phyloP scores from a whole-genome alignment of 2,888 invertebrate genomes.

The Xestoiulus laeticollis region DNA sequence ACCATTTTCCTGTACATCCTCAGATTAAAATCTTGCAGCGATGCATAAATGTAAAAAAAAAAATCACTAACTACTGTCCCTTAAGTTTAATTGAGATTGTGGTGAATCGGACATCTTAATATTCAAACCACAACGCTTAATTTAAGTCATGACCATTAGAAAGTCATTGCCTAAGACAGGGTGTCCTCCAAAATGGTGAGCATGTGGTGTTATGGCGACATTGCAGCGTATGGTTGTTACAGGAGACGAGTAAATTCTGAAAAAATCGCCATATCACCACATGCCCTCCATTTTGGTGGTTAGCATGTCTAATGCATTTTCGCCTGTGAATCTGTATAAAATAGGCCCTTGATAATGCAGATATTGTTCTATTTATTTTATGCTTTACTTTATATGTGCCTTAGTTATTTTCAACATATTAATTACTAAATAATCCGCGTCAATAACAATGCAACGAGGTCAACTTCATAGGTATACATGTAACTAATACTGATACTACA shows the following conservation, averaged over 20 bases:
- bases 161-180: background rate
- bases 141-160: no score
- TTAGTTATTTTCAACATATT: background rate
- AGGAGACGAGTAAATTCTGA: no score
- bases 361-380: conserved; percentile 14
- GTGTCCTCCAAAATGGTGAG: no score
- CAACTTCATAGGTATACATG: background rate
- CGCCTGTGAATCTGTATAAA: conserved; percentile 28
- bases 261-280: no score
- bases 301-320: background rate
- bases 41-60: background rate
- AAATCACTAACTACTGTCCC: background rate
- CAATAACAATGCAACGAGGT: conserved; percentile 1
- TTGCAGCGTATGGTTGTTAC: no score
- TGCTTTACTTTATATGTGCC: conserved; percentile 1
- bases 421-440: conserved; percentile 9
- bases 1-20: background rate
- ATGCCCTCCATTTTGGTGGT: no score
- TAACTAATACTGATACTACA: background rate
- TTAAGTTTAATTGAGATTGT: background rate
- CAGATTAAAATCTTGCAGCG: background rate
- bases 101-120: background rate
- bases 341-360: background rate
- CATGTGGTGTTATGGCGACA: no score
- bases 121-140: background rate